Base-by-base conservation (phyloP, 2,113 vertebrate genomes). In the Scatophagus argus region DNA sequence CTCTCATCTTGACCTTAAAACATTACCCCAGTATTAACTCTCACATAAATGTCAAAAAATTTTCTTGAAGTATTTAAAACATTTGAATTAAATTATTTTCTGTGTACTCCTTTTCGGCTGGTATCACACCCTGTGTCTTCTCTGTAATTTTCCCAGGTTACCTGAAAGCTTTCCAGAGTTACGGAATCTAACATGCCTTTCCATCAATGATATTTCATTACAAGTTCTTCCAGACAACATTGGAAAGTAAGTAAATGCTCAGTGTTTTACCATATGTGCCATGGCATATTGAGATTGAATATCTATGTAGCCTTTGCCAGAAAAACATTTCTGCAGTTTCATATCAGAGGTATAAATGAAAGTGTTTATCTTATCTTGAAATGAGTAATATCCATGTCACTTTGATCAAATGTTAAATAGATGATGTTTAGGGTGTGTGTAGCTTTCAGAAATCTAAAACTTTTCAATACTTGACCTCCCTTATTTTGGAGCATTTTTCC, bases 181-280 rank as follows among this genome's bases (percentile, higher is more conserved):
- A 68, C 94, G 95, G 88, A 99, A 96, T 89, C 93, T 99, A 88
- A 97, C 97, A 0, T 98, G 96, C 94, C 97, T 99, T 90, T 99
- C 98, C 89, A 96, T 98, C 91, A 99, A 99, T 91, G 98, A 99
- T 92, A 97, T 99, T 95, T 99, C 98, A 47, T 92, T 99, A 83
- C 97, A 99, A 90, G 93, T 90, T 79, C 96, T 99, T 92, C 98
- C 98, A 89, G 97, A 98, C 60, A 98, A 99, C 93, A 97, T 99
- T 91, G 98, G 98, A 91, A 99, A 99, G 98, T 99, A 96, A 98
- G 97, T 96, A 38, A 29, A 66, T 32, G 54, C 39, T 29, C 8
- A 14, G 2, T 23, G 11, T 46, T 67, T 59, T 9, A 14, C 65
- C 31, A 12, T 14, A 29, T 19, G 13, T 46, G 21, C 12, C 19